Base-by-base conservation (phyloP, 2,113 vertebrate species). In the Zonotrichia leucophrys region DNA sequence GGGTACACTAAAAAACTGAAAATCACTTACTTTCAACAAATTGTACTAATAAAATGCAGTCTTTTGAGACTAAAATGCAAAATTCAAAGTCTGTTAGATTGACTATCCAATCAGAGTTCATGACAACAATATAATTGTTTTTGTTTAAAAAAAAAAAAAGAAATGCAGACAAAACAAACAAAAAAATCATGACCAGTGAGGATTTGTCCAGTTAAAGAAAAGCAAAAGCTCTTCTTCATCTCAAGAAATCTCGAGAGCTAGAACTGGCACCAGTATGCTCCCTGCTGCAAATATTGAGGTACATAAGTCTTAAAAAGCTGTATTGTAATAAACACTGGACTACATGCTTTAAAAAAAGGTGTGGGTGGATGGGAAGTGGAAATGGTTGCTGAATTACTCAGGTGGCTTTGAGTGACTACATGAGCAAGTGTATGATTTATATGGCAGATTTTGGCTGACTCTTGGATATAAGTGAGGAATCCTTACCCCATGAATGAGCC, bases 401-500 rank as follows among this genome's bases (percentile, higher is more conserved):
- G 17, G 17, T 70, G 28, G 31, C 19, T 46, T 70, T 17, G 11
- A 42, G 37, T 0, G 0, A 35, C 37, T 47, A 14, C 0, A 0
- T 55, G 41, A 89, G 33, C 28, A 52, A 52, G 44, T 52, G 6
- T 33, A 37, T 46, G 12, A 15, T n/a, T 81, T 62, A 4, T 37
- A 6, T 33, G 31, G 37, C 0, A 1, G 49, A 13, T 11, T 11
- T 7, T 75, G 42, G 33, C 37, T 13, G 14, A 2, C 9, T 84
- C 42, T 25, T 58, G 33, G 31, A 17, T 56, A 7, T 37, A 31
- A 44, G 5, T 0, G 2, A 60, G 15, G 31, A 67, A 42, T 50
- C 33, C 20, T 67, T 0, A 0, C 4, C 20, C 37, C 13, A 1
- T 14, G 47, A 23, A 39, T 4, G 23, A 73, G 12, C 28, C n/a